phyloP scores from a whole-genome alignment of 2,888 invertebrate genomes.

The Parnassius mnemosyne region DNA sequence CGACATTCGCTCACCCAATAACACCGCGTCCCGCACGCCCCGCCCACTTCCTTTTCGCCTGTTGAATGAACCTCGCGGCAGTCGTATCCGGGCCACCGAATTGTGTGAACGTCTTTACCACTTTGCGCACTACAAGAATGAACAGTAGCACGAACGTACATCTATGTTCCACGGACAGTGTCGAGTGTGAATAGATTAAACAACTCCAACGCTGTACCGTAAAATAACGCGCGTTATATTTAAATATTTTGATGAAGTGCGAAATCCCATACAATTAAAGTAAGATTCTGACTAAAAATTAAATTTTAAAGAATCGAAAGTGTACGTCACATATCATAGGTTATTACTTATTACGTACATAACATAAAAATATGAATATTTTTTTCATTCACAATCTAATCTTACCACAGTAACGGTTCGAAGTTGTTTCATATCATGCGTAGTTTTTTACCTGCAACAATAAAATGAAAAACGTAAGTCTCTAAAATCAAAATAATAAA shows the following conservation, averaged over 20 bases:
- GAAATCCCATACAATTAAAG: neutral
- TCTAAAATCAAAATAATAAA: neutral
- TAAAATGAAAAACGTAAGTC: constrained; percentile 11
- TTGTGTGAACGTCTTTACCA: constrained; percentile 15
- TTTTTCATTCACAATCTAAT: no score
- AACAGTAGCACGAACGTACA: constrained; percentile 21
- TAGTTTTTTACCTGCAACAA: constrained; percentile 25
- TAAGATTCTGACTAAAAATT: no score
- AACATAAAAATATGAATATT: no score
- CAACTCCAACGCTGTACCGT: constrained; percentile 12
- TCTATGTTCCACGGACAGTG: constrained; percentile 29
- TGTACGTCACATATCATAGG: no score
- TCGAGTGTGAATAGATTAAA: constrained; percentile 27
- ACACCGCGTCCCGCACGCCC: constrained; percentile 74
- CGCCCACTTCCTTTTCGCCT: constrained; percentile 74
- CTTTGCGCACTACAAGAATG: neutral
- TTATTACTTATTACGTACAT: no score
- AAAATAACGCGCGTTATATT: constrained; percentile 3
- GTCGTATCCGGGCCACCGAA: constrained; percentile 55
- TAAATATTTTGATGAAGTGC: neutral
- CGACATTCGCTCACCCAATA: constrained; percentile 66
- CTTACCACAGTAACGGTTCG: no score
- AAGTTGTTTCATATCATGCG: constrained; percentile 1
- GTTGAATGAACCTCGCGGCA: constrained; percentile 74
- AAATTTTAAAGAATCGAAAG: no score